Evolutionary conservation across 2,888 invertebrate species (phyloP).

Genomic region (Drosophila seclusa): DNA sequence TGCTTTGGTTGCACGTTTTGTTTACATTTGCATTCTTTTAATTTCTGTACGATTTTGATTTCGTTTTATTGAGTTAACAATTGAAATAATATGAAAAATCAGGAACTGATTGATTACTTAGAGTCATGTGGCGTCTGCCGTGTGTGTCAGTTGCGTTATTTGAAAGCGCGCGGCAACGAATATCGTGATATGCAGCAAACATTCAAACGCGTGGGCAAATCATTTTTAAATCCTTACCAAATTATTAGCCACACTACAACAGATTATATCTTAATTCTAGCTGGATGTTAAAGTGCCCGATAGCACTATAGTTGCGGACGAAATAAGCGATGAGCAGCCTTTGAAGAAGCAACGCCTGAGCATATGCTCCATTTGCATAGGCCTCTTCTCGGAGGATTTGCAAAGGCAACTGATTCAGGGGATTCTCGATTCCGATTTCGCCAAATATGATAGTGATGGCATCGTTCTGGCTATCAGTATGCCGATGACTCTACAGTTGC

Average conservation of each 20-base stretch:
- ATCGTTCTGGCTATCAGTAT: conserved; percentile 90
- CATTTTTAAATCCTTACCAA: neutral
- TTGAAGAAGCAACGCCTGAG: conserved; percentile 85
- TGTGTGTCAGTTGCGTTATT: conserved; percentile 89
- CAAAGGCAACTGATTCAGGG: conserved; percentile 86
- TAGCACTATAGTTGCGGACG: neutral
- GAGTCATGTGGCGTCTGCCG: conserved; percentile 88
- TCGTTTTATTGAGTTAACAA: conserved; percentile 19
- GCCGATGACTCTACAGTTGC: conserved; percentile 88
- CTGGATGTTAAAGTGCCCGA: conserved; percentile 56
- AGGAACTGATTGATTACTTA: conserved; percentile 86
- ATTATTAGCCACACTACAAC: neutral
- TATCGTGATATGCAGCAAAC: conserved; percentile 86
- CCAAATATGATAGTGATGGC: conserved; percentile 88
- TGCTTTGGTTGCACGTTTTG: conserved; percentile 47
- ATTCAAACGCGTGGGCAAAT: conserved; percentile 86
- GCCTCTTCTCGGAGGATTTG: conserved; percentile 88
- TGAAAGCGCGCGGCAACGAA: conserved; percentile 87
- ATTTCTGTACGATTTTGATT: conserved; percentile 1
- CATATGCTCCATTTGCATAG: conserved; percentile 90
- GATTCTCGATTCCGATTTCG: conserved; percentile 86
- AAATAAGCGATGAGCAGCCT: conserved; percentile 32
- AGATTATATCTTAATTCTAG: conserved; percentile 43
- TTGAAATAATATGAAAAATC: conserved; percentile 84
- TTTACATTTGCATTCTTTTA: conserved; percentile 35